A percentile compares a stretch with the other conserved stretches of the same genome.
Conservation (phyloP, 2,113 vertebrate species). For the Crocuta crocuta region DNA sequence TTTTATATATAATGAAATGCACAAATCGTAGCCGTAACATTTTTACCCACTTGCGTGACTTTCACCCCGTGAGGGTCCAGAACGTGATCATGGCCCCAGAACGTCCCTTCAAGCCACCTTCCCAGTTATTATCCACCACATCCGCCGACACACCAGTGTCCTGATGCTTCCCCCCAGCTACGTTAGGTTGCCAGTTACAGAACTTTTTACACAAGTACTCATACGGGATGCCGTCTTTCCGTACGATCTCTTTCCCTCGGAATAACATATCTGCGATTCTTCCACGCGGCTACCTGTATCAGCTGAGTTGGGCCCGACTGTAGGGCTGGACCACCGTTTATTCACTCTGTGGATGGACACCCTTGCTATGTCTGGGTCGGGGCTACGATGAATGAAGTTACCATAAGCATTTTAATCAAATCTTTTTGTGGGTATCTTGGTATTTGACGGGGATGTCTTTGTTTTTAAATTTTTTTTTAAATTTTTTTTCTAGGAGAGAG, state of each 20-base stretch:
- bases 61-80: neutral
- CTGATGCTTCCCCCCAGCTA: neutral
- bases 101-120: neutral
- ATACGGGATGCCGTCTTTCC: accelerated
- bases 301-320: neutral
- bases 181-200: neutral
- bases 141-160: accelerated
- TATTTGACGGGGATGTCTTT: neutral
- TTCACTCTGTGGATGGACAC: neutral
- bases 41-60: too few species aligned
- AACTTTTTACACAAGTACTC: accelerated
- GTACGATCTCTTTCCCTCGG: accelerated
- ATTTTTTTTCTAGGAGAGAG: too few species aligned
- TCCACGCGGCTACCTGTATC: accelerated
- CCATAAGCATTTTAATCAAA: neutral
- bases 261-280: accelerated
- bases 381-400: neutral
- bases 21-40: neutral
- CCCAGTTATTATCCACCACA: neutral
- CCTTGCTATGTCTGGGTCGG: neutral
- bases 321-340: accelerated
- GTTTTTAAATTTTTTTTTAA: neutral
- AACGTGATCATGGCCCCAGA: neutral
- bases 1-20: neutral
- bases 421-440: neutral